phyloP scores from a whole-genome alignment of 2,888 invertebrate genomes.

The Ophioninae sp. region DNA sequence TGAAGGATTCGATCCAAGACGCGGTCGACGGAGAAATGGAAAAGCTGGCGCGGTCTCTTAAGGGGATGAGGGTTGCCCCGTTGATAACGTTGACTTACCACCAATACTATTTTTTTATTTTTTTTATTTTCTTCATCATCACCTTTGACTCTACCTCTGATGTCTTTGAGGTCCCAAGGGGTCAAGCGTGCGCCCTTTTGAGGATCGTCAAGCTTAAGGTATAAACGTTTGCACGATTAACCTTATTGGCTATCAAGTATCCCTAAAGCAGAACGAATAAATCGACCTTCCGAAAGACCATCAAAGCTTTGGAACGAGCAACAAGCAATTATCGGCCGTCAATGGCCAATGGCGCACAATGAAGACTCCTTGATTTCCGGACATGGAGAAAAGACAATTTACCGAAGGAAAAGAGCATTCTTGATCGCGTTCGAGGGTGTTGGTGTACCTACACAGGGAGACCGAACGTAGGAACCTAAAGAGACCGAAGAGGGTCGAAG shows the following conservation, averaged over 20 bases:
- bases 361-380: neutral
- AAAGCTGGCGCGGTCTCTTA: conserved; percentile 23
- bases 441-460: conserved; percentile 8
- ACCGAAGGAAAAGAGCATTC: conserved; percentile 10
- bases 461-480: neutral
- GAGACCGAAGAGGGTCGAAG: neutral
- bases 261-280: too few relatives aligned
- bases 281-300: too few relatives aligned
- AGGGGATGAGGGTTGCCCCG: neutral
- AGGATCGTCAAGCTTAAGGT: too few relatives aligned
- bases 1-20: conserved; percentile 16
- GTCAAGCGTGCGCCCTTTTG: too few relatives aligned
- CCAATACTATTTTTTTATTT: neutral
- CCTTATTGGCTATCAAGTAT: too few relatives aligned
- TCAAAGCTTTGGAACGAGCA: neutral
- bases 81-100: conserved; percentile 23
- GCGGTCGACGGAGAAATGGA: conserved; percentile 12
- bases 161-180: too few relatives aligned
- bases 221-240: too few relatives aligned
- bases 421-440: neutral
- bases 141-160: neutral
- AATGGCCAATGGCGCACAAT: neutral
- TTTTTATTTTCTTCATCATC: neutral
- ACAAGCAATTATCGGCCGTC: conserved; percentile 16
- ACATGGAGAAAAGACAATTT: conserved; percentile 13